Percentiles rank a stretch among this genome's conserved stretches.
Evolutionary conservation across 2,113 vertebrate genomes (phyloP).

Genomic region (Vulpes lagopus): DNA sequence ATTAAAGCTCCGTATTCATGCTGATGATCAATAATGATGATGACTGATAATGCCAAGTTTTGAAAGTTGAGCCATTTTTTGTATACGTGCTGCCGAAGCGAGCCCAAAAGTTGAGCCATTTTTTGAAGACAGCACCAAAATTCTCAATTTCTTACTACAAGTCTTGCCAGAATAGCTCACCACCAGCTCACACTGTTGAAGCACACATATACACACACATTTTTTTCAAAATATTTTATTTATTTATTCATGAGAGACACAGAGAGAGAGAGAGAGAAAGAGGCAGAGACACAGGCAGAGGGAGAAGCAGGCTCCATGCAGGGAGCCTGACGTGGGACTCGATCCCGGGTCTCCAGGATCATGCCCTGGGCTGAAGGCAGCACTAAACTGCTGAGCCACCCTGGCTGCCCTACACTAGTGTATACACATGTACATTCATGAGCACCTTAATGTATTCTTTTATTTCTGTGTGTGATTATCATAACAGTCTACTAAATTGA

Average conservation of each 20-base stretch:
- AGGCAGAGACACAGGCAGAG: too few species aligned
- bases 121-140: neutral
- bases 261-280: accelerated
- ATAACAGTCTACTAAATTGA: neutral
- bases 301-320: too few species aligned
- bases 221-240: too few species aligned
- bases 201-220: neutral
- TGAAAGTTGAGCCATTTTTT: neutral
- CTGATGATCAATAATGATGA: neutral
- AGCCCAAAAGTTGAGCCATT: neutral
- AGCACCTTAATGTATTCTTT: neutral
- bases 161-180: too few species aligned
- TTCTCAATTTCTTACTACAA: neutral
- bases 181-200: neutral
- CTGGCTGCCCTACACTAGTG: neutral
- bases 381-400: too few species aligned
- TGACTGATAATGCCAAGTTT: neutral
- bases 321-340: too few species aligned
- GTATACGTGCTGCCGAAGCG: too few species aligned
- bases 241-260: too few species aligned
- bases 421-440: accelerated
- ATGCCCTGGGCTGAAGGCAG: too few species aligned
- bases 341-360: too few species aligned
- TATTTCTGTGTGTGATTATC: neutral
- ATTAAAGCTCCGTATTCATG: neutral